Evolutionary conservation across 2,113 vertebrate genomes (phyloP).

Genomic region (Oreocharis arfaki): DNA sequence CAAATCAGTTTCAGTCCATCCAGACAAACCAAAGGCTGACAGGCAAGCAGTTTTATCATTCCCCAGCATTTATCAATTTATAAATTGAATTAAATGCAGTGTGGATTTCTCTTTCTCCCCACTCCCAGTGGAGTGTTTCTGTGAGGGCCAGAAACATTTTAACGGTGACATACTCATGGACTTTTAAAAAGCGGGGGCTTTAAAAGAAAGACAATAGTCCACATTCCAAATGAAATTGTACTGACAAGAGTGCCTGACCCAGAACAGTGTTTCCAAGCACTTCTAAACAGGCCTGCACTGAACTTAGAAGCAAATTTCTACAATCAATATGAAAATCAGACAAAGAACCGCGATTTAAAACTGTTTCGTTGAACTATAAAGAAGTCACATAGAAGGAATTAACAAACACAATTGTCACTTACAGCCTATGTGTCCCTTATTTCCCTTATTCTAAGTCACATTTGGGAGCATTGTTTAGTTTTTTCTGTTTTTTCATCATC

Average conservation of each 20-base stretch:
- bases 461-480: rapidly evolving
- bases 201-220: not conserved
- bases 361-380: not conserved
- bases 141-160: not conserved
- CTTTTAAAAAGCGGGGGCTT: not conserved
- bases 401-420: not conserved
- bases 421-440: not conserved
- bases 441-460: not conserved
- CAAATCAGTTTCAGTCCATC: not conserved
- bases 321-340: not conserved
- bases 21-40: not conserved
- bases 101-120: not conserved
- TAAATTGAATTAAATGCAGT: not conserved
- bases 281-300: not conserved
- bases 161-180: not conserved
- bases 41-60: not conserved
- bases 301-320: not conserved
- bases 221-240: not conserved
- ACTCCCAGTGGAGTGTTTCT: too few relatives aligned
- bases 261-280: not conserved
- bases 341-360: not conserved
- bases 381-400: not conserved
- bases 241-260: not conserved
- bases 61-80: not conserved
- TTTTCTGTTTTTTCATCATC: not conserved